Evolutionary conservation across 2,888 invertebrate species (phyloP), one percentile per base, ranked within the genome.

Genomic region (Meteorus colon): DNA sequence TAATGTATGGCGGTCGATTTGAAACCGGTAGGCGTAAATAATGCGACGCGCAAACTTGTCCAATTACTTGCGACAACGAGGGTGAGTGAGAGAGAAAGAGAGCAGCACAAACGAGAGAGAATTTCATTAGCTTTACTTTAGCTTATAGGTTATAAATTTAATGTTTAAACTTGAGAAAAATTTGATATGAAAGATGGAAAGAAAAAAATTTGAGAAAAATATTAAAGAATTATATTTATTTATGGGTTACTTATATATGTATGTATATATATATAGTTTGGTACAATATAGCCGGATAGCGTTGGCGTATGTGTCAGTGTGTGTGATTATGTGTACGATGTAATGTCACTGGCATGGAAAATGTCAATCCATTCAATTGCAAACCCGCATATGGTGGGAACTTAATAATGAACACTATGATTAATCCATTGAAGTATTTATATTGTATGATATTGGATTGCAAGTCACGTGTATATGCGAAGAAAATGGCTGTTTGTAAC

Each of bases 11-110:
- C 77, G 75, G 55, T 78, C 76, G 76, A 79, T 79, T 79, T 77
- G 75, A 77, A 81, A 80, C 79, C 75, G 77, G 78, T 79, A 79
- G 79, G 77, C 77, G 81, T 81, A 80, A 81, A 80, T 81, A 80
- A 81, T 81, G 80, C 78, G 80, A 77, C 76, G 77, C 74, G 78
- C 79, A 78, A 79, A 81, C 77, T 79, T 77, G 77, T 81, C 78
- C 81, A 81, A 81, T 80, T 81, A 80, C 80, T 79, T 74, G 78
- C 73, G 78, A 78, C 80, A 77, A 76, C 34, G 75, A 75, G 76
- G 77, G 65, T 16, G 4, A 19, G 19, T 19, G n/a, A 37, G 37
- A 65, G 37, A 37, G 19, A 65, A 19, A 37, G 34, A 19, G 12
- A n/a, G 34, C 41, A 41, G 41, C 41, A 41, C 12, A 41, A 41